A percentile compares a stretch with the other conserved stretches of the same genome.
Evolutionary conservation across 2,888 invertebrate genomes (phyloP).

Genomic region (Drosophila bunnanda): DNA sequence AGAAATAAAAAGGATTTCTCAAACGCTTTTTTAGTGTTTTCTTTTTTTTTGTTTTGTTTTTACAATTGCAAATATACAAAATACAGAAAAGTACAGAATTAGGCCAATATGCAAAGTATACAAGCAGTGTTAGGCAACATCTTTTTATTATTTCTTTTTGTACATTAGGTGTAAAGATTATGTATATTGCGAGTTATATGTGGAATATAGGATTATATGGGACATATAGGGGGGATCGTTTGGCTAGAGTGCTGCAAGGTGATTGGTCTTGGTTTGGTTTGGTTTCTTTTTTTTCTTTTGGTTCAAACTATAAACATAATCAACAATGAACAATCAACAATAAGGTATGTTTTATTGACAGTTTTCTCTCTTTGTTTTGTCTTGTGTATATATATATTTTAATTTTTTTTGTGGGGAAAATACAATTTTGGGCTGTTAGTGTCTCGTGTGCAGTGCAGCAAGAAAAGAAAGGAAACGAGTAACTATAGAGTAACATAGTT

Average conservation of each 20-base stretch:
- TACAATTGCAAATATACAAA: slow-evolving; percentile 47
- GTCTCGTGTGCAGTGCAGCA: slow-evolving; percentile 36
- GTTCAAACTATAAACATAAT: slow-evolving; percentile 32
- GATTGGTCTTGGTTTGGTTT: slow-evolving; percentile 9
- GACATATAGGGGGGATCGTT: slow-evolving; percentile 2
- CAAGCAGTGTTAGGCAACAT: slow-evolving; percentile 50
- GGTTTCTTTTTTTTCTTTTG: neutral
- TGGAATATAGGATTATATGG: neutral
- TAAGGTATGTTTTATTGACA: slow-evolving; percentile 12
- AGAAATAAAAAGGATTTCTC: slow-evolving; percentile 1
- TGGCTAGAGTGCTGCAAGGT: slow-evolving; percentile 23
- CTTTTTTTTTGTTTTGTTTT: neutral
- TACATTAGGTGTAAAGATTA: slow-evolving; percentile 17
- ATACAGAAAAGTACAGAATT: slow-evolving; percentile 29
- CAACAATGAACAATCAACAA: slow-evolving; percentile 30
- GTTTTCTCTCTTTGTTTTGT: slow-evolving; percentile 5
- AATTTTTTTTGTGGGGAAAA: neutral
- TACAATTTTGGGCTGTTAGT: slow-evolving; percentile 26
- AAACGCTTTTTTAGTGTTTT: neutral
- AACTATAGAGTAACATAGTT: slow-evolving; percentile 4
- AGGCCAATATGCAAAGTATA: slow-evolving; percentile 73
- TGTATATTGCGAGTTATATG: slow-evolving; percentile 2
- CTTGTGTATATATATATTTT: neutral
- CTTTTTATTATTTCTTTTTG: slow-evolving; percentile 9
- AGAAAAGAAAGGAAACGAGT: neutral